Evolutionary conservation across 2,888 invertebrate species (phyloP), one percentile per base, ranked within the genome.

Genomic region (Drosophila cognata): DNA sequence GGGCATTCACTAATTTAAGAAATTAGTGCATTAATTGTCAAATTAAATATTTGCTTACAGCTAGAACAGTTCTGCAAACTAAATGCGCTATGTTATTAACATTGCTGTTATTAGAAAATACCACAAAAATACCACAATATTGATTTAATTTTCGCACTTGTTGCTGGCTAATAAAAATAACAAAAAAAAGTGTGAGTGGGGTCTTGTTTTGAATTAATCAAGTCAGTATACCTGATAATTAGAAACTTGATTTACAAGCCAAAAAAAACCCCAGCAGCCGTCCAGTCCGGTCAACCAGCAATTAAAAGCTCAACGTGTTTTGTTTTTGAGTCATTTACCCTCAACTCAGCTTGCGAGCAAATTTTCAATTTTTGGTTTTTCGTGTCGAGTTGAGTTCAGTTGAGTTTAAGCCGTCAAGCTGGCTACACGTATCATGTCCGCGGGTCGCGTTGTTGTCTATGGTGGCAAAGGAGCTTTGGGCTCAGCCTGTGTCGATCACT

Each of bases 391-490:
- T 4, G 46, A 77, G 66, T 64, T 80, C 68, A 80, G 79, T 80
- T 77, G 61, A 63, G 43, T 74, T 69, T 28, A 29, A 80, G 61
- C 46, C 74, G 81, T 80, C 25, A 83, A 84, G 65, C 85, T 91
- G 89, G 89, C 82, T 72, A 74, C 80, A 74, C 75, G 81, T 35
- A 91, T 86, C 38, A 95, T 95, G 94, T 94, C 94, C 77, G 94
- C 94, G 66, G 96, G 96, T 91, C 95, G 95, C 91, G 96, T 99
- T 76, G 94, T 99, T 71, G 95, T 99, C 83, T 99, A 99, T 93
- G 99, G 99, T 69, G 99, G 99, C 48, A 96, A 96, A 93, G 99
- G 99, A 73, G 99, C 99, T 56, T 94, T 99, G 62, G 99, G 99
- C 56, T 96, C 97, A 4, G 96, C 96, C 51, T 96, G 97, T 92